Evolutionary conservation across 2,888 invertebrate species (phyloP).

Genomic region (Molorchus minor): DNA sequence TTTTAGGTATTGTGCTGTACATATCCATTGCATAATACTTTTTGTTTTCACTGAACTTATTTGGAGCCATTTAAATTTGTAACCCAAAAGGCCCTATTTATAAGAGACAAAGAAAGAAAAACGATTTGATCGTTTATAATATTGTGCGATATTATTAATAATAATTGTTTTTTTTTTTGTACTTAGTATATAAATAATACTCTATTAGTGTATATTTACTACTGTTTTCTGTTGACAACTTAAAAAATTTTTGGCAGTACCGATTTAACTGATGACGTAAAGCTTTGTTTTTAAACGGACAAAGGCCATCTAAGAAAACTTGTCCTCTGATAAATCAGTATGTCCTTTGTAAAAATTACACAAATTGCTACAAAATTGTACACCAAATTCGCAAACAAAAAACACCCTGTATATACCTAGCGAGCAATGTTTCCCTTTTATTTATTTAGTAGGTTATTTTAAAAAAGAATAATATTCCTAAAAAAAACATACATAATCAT

Average conservation of each 20-base stretch:
- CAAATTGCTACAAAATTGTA: not conserved
- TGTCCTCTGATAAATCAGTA: not conserved
- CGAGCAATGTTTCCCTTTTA: not conserved
- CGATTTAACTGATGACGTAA: not conserved
- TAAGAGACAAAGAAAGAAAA: too few relatives aligned
- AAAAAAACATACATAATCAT: too few relatives aligned
- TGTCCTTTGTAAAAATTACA: not conserved
- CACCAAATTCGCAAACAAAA: not conserved
- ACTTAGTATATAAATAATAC: not conserved
- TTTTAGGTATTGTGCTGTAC: not conserved
- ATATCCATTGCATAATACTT: not conserved
- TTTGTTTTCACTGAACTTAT: not conserved
- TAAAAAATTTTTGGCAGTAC: slow-evolving; percentile 1
- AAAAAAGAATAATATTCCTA: too few relatives aligned
- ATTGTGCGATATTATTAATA: too few relatives aligned
- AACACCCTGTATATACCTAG: not conserved
- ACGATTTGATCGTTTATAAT: too few relatives aligned
- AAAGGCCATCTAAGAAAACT: not conserved
- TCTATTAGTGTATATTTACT: not conserved
- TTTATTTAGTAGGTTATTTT: not conserved
- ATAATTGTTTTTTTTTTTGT: slow-evolving; percentile 1
- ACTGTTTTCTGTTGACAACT: not conserved
- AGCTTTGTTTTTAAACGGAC: not conserved
- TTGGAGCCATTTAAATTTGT: not conserved
- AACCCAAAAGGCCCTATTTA: not conserved